Evolutionary conservation across 2,888 invertebrate species (phyloP), one percentile per base, ranked within the genome.

Genomic region (Apamea crenata): DNA sequence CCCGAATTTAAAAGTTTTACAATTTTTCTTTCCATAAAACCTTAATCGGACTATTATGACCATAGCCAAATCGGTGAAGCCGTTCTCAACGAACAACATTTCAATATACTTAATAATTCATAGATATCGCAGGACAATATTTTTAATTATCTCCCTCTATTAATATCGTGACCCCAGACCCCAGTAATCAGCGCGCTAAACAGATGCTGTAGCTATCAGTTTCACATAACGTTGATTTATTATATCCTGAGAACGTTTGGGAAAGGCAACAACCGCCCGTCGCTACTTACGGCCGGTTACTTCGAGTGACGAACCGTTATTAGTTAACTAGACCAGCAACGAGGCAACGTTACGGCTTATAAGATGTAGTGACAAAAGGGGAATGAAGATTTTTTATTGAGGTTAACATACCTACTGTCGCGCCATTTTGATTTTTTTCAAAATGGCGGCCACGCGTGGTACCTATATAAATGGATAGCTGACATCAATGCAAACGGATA

Each of bases 201-300:
- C 68, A 87, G 50, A 74, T 78, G 71, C 44, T 75, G 63, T 29
- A 18, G 29, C 53, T 80, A 71, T 74, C 80, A 59, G 36, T 59
- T 69, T 74, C 84, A 69, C 84, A 50, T 56, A 32, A 65, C 56
- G 56, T 83, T 87, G 85, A 85, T 85, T 85, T 74, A 85, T 85
- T 77, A 59, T 83, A 75, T 85, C 80, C 87, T 77, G 63, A 53
- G 50, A 80, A 69, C 83, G 86, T 83, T 86, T 74, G 68, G 70
- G 78, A 65, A 74, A 68, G 63, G 59, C 74, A 74, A 77, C 21
- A 40, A 25, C 59, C 40, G 69, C 14, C 18, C 25, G 1, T 68
- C n/a, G 25, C 40, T 75, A 53, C 68, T 59, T 18, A 67, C 10
- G 14, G 3, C 14, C 32, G 40, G 66, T 66, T 18, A 63, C 12